Evolutionary conservation across 2,888 invertebrate genomes (phyloP), one percentile per base, ranked within the genome.

Genomic region (Acrobasis suavella): DNA sequence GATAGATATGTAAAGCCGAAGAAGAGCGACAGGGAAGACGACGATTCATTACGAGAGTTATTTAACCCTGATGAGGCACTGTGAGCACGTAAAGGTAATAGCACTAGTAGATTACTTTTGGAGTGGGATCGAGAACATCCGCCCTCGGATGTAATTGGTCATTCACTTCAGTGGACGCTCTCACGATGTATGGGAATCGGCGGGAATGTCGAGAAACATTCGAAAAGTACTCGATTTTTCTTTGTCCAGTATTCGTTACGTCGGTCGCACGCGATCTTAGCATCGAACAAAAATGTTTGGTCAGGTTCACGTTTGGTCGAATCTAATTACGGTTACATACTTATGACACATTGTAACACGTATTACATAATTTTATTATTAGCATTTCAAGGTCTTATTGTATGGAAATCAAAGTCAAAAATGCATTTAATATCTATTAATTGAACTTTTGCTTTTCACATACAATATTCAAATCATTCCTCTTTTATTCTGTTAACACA

Each of bases 101-200:
- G 80, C 78, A 68, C 72, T 74, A 70, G 76, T 72, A 84, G 81
- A 87, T 87, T 86, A 85, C 83, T 77, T 83, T 83, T 82, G 73
- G 81, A 82, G 77, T 76, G 79, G 79, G 77, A 77, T 78, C 75
- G 76, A 71, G 74, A 74, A 80, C 84, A 83, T 86, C 86, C 85
- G 86, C 80, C 77, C 77, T 78, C 69, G 72, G 71, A 72, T 72
- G 78, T 82, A 87, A 87, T 86, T 86, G 86, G 83, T 83, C 81
- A 79, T 80, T 83, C 77, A 79, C 81, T 78, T 76, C 72, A 66
- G 63, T 73, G 72, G 72, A 74, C 70, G 73, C 68, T 85, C 83
- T 75, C 78, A 81, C 78, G 77, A 75, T 74, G 75, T 79, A 81
- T 82, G 81, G 77, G 82, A 83, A 76, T 78, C 72, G 68, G 71